Evolutionary conservation across 2,113 vertebrate genomes (phyloP), one percentile per base, ranked within the genome.

Genomic region (Tupaia tana): DNA sequence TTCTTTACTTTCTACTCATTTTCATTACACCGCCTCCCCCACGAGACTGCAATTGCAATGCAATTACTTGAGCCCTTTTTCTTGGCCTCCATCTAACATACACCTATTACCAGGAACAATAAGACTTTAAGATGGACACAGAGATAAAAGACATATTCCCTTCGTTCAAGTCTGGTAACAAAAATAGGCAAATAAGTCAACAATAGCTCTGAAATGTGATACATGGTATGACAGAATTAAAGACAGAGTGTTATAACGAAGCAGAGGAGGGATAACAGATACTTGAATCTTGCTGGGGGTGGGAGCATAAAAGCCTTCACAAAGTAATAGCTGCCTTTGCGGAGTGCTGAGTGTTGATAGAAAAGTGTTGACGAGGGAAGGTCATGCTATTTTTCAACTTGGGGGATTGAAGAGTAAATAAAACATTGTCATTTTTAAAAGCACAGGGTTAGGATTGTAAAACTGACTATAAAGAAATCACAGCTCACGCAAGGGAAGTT

Each of bases 371-470:
- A 79, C 54, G 15, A 59, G 31, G 31, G 18, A 77, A 71, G 58
- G 22, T 6, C 58, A 61, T 59, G 54, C 58, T 18, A 73, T 70
- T 71, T 97, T 93, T 56, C 29, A 95, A 61, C 25, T 86, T 80
- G 34, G 11, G 20, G 31, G 89, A 89, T 6, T 77, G 71, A 87
- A 75, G 31, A 67, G 8, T 67, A 95, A 95, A 91, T 94, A 78
- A 84, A 86, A 19, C 7, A 64, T 24, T 82, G 15, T n/a, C 58
- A 70, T 54, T 79, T 31, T 83, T 24, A 71, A 89, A 73, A 95
- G 27, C 34, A 24, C 43, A 77, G 12, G 4, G 9, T 87, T 15
- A 88, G 58, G 7, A 31, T 70, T 66, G 9, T 61, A 79, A 94
- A 70, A 74, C 19, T 71, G 19, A 61, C 61, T 56, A 52, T 20